Evolutionary conservation across 2,797 vertebrate genomes (phyloP).

Genomic region (Melanotaenia parkinsoni): DNA sequence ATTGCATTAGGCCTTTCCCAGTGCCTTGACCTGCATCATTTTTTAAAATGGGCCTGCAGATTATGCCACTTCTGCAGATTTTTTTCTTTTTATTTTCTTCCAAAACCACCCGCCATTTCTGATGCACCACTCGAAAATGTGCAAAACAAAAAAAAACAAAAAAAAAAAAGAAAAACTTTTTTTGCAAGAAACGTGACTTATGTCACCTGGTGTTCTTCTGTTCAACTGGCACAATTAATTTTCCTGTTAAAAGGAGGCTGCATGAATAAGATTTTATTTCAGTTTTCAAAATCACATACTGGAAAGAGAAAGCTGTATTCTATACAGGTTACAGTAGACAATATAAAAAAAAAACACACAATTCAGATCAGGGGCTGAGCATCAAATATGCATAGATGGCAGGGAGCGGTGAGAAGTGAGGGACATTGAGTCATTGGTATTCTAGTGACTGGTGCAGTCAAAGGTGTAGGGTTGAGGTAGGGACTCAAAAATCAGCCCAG

Average conservation of each 20-base stretch:
- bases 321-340: conserved; percentile 48
- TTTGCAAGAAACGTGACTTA: no score
- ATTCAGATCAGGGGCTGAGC: conserved; percentile 68
- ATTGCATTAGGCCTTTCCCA: background rate
- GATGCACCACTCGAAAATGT: no score
- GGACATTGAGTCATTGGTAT: conserved; percentile 76
- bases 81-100: no score
- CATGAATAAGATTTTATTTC: background rate
- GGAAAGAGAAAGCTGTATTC: conserved; percentile 29
- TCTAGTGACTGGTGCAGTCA: conserved; percentile 70
- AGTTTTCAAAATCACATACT: background rate
- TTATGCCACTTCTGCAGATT: no score
- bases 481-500: conserved; percentile 72
- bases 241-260: background rate
- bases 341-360: conserved; percentile 38
- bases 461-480: conserved; percentile 71
- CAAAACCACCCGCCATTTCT: no score
- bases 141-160: no score
- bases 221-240: no score
- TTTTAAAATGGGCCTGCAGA: background rate
- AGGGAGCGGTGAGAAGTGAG: conserved; percentile 62
- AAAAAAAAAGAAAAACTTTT: no score
- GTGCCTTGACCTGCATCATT: background rate
- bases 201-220: no score
- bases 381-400: conserved; percentile 75